Base-by-base conservation (phyloP, 37 sponge, comb jelly and placozoan species). In the Dysidea cf. avara region DNA sequence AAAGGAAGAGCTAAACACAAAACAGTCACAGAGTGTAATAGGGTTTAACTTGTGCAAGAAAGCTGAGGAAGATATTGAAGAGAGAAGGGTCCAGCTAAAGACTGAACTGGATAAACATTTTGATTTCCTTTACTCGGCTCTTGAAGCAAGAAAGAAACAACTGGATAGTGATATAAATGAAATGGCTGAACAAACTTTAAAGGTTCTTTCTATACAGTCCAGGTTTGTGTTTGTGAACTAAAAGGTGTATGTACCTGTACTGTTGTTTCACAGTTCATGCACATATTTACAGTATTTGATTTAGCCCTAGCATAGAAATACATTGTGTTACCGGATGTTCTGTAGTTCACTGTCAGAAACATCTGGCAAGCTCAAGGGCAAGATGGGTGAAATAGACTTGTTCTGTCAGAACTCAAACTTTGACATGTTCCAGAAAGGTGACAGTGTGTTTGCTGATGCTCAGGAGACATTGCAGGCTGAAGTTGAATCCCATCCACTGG, bases 1-100 rank as follows among this genome's bases (percentile, higher is more conserved):
- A 20, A 35, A 36, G 16, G 18, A 17, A 4, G 28, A 62, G 32
- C 36, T 62, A 28, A 62, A 62, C 7, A 20, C 38, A 38, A n/a
- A 26, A 7, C 9, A 28, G 64, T 36, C 38, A 28, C 35, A 62
- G 20, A 17, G 31, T n/a, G 7, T 7, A 7, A 32, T 9, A 6
- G 64, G 64, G 35, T 62, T 62, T 62, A 26, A 62, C 34, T 7
- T 62, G 16, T 62, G 64, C 34, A n/a, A 62, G 18, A 6, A 17
- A 9, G 35, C 64, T 6, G 7, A 62, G 18, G 64, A 62, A 17
- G 64, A 62, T 36, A 36, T 62, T 35, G 36, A 5, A 4, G 7
- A 62, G 7, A 38, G 35, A 62, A 9, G 35, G 35, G 34, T 11
- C 6, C n/a, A 31, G 35, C 31, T 62, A 20, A 20, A 28, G 20